phyloP scores from a whole-genome alignment of 2,797 vertebrate genomes.

The Thamnophis elegans region DNA sequence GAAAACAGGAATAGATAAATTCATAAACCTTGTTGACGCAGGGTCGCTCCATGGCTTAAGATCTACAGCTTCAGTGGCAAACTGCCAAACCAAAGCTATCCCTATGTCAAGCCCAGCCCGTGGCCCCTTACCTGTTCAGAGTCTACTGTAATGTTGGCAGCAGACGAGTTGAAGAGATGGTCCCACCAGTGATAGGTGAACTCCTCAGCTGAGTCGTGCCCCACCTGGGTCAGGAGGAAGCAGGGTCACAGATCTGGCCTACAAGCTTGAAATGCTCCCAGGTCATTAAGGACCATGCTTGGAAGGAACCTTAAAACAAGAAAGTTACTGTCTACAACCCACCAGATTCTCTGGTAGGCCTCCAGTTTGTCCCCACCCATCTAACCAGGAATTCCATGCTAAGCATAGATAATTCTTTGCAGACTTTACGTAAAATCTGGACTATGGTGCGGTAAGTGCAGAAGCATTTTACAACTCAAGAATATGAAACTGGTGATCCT shows the following conservation, averaged over 20 bases:
- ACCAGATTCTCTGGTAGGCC: not conserved
- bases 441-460: not conserved
- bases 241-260: not conserved
- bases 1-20: not conserved
- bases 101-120: not conserved
- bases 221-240: conserved; percentile 70
- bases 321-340: not conserved
- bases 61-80: not conserved
- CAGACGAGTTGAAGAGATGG: conserved; percentile 85
- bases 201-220: conserved; percentile 84
- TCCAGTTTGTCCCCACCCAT: not conserved
- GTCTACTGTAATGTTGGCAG: conserved; percentile 83
- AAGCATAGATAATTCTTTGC: not conserved
- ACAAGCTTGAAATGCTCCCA: not conserved
- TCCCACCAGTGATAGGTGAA: conserved; percentile 97
- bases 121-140: conserved; percentile 69
- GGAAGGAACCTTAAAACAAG: not conserved
- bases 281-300: not conserved
- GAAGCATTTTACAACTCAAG: not conserved
- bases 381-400: not conserved
- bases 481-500: not conserved
- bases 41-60: not conserved
- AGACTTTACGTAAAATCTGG: not conserved
- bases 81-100: not conserved
- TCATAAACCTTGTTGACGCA: not conserved